Evolutionary conservation across 2,113 vertebrate genomes (phyloP), one percentile per base, ranked within the genome.

Genomic region (Nettapus auritus): DNA sequence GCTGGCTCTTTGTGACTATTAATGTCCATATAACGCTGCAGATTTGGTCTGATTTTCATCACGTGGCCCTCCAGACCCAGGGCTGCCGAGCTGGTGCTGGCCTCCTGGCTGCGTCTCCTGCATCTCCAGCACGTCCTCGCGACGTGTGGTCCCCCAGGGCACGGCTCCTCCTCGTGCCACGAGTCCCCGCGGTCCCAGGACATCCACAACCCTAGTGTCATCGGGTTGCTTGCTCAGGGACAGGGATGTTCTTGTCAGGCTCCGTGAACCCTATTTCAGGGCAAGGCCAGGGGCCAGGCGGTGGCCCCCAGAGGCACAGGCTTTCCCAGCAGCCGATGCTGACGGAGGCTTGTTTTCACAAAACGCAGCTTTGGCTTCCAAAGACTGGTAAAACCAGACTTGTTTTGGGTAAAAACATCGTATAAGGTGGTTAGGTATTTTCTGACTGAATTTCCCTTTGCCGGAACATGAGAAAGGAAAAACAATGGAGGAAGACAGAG

Each of bases 321-420:
- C 48, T 86, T 92, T 83, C 63, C 76, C 57, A 44, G 29, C 31
- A 33, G 29, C 64, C 21, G 9, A 33, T 11, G 20, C 9, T 29
- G 74, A 67, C 1, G 4, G 46, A 88, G 80, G 42, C 29, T 7
- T 53, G 62, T 73, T 73, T 92, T 85, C 67, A 83, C 29, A 23
- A 29, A 82, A 68, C 22, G 17, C 38, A 68, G 60, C 22, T 28
- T 53, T 34, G 63, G 34, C 50, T 93, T 81, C 20, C 63, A 80
- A 86, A 88, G 11, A 64, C 38, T 1, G 1, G 28, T 34, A 82
- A 48, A 88, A 60, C 11, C 53, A 82, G 71, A 13, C 22, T 91
- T 94, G 75, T 73, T 86, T 69, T 8, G 71, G 57, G 17, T 88
- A 55, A 88, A 92, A 92, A 94, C 57, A 86, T 36, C 82, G 57